Conservation (phyloP, 35 echinoderm and acorn worm genomes). For the Heliocidaris tuberculata region DNA sequence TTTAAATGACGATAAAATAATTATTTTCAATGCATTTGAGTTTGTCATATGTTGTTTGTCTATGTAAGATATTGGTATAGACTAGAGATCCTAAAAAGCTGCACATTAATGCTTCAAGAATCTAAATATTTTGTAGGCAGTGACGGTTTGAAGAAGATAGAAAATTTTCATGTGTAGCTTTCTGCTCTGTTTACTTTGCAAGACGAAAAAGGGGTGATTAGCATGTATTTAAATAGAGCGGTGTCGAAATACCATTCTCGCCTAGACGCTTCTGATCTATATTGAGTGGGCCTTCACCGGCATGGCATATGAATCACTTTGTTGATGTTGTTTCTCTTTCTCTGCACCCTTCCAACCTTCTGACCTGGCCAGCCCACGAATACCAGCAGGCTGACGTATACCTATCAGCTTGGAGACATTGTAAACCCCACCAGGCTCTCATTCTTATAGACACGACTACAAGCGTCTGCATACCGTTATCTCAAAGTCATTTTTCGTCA, state of each 20-base stretch:
- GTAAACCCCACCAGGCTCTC: neutral
- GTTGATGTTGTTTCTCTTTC: neutral
- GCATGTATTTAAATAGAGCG: neutral
- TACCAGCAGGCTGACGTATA: conserved; percentile 22
- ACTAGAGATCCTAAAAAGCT: too few species aligned
- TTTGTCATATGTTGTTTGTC: too few species aligned
- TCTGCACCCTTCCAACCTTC: neutral
- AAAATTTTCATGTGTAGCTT: too few species aligned
- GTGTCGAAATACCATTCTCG: neutral
- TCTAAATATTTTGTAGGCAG: too few species aligned
- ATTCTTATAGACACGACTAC: conserved; percentile 19
- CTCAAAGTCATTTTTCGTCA: conserved; percentile 27
- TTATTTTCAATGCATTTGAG: too few species aligned
- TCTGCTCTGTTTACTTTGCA: neutral
- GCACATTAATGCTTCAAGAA: too few species aligned
- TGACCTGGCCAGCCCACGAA: neutral
- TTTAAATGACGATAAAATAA: too few species aligned
- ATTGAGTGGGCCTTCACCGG: neutral
- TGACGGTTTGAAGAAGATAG: too few species aligned
- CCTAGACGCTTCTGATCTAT: neutral
- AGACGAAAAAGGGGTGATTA: neutral
- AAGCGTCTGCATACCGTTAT: conserved; percentile 24
- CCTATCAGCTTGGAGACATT: neutral
- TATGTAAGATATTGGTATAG: too few species aligned
- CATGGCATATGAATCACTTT: neutral